Conservation (phyloP, 2,113 vertebrate species). For the Tetrao urogallus region DNA sequence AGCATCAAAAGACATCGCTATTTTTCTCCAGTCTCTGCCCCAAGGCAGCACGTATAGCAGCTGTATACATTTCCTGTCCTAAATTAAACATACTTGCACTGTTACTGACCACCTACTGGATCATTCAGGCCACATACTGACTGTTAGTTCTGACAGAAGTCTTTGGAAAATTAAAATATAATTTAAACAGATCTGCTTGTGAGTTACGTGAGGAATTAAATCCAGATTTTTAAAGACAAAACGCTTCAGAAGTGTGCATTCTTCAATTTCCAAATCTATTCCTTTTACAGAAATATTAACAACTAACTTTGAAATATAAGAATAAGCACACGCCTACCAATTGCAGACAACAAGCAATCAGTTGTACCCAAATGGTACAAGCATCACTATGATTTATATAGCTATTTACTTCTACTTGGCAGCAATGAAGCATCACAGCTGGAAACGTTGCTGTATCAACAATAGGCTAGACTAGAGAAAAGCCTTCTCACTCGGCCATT, state of each 20-base stretch:
- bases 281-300: conserved; percentile 22
- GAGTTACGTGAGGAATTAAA: neutral
- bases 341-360: neutral
- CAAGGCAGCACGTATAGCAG: neutral
- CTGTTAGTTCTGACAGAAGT: neutral
- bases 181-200: neutral
- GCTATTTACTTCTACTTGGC: conserved; percentile 50
- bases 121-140: neutral
- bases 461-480: conserved; percentile 23
- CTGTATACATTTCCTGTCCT: neutral
- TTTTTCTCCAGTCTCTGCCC: neutral
- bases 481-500: neutral
- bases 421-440: conserved; percentile 41
- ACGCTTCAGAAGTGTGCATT: neutral
- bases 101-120: neutral
- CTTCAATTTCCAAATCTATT: neutral
- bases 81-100: neutral
- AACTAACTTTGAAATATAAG: conserved; percentile 18
- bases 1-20: neutral
- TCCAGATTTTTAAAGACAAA: neutral
- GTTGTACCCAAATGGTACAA: neutral
- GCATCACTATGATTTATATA: conserved; percentile 41
- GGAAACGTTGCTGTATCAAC: conserved; percentile 11
- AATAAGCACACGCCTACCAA: rapidly evolving
- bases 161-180: neutral